Evolutionary conservation across 2,797 vertebrate species (phyloP).

Genomic region (Characodon lateralis): DNA sequence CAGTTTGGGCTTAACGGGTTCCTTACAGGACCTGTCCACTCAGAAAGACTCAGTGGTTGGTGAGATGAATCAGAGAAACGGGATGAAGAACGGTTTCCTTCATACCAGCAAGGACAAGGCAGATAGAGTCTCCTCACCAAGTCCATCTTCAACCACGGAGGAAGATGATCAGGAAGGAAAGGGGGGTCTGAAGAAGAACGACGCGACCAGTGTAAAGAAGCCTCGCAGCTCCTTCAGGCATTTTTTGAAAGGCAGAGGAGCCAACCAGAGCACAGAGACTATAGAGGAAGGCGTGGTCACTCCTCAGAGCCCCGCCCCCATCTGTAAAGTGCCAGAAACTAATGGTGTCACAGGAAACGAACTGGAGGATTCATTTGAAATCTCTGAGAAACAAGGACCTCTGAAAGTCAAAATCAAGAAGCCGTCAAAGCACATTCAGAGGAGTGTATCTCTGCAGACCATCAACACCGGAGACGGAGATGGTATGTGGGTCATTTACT

Average conservation of each 20-base stretch:
- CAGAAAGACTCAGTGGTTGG: conserved; percentile 35
- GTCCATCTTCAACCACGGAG: conserved; percentile 12
- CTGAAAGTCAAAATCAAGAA: conserved; percentile 71
- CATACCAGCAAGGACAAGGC: conserved; percentile 20
- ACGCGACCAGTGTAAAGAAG: conserved; percentile 34
- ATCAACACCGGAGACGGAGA: conserved; percentile 72
- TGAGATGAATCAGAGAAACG: conserved; percentile 28
- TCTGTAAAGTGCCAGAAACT: conserved; percentile 29
- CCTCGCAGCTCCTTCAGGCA: conserved; percentile 75
- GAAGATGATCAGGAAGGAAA: conserved; percentile 53
- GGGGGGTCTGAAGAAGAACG: conserved; percentile 55
- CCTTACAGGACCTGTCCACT: conserved; percentile 75
- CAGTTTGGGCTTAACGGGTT: conserved; percentile 67
- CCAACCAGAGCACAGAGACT: conserved; percentile 60
- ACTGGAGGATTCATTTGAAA: conserved; percentile 73
- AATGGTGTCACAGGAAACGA: conserved; percentile 34
- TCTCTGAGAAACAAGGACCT: conserved; percentile 59
- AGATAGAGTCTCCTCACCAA: conserved; percentile 18
- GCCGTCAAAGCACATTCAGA: conserved; percentile 64
- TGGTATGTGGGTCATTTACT: conserved; percentile 54
- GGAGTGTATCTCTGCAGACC: conserved; percentile 79
- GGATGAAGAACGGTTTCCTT: conserved; percentile 36
- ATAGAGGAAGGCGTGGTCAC: conserved; percentile 60
- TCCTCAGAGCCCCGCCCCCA: conserved; percentile 42
- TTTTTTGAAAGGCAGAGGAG: conserved; percentile 73